phyloP scores from a whole-genome alignment of 2,888 invertebrate genomes.

The Helicoverpa assulta region DNA sequence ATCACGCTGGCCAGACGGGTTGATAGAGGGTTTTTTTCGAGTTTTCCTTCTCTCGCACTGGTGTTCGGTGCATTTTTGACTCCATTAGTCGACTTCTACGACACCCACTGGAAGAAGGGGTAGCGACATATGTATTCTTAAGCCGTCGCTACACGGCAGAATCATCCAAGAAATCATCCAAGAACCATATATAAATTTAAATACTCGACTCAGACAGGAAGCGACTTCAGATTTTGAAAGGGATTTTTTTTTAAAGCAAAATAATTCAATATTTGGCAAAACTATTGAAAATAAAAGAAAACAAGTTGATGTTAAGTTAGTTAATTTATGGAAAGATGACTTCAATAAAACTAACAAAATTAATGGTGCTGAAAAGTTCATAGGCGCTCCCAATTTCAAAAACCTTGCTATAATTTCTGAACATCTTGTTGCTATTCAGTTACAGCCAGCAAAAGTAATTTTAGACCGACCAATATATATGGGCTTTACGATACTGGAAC shows the following conservation, averaged over 20 bases:
- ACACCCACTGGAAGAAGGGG: too few species aligned
- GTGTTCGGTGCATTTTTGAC: too few species aligned
- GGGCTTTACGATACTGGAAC: conserved; percentile 15
- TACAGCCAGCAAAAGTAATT: not conserved
- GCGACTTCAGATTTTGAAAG: conserved; percentile 10
- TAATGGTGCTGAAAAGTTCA: conserved; percentile 3
- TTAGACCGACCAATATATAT: conserved; percentile 19
- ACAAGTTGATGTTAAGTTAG: conserved; percentile 19
- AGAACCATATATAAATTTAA: conserved; percentile 3
- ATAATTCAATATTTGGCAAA: conserved; percentile 35
- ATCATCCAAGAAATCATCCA: not conserved
- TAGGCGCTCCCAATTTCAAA: not conserved
- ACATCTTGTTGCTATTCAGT: conserved; percentile 11
- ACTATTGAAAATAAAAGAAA: conserved; percentile 30
- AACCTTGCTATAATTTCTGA: not conserved
- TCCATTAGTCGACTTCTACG: too few species aligned
- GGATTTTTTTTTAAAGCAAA: conserved; percentile 29
- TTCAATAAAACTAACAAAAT: not conserved
- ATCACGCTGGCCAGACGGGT: too few species aligned
- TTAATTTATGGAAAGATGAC: not conserved
- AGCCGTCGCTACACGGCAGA: too few species aligned
- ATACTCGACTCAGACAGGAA: not conserved
- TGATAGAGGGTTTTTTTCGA: too few species aligned
- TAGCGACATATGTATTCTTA: too few species aligned
- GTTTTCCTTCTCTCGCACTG: too few species aligned